phyloP scores from a whole-genome alignment of 1,140 invertebrate species.

The Tetragnatha versicolor region DNA sequence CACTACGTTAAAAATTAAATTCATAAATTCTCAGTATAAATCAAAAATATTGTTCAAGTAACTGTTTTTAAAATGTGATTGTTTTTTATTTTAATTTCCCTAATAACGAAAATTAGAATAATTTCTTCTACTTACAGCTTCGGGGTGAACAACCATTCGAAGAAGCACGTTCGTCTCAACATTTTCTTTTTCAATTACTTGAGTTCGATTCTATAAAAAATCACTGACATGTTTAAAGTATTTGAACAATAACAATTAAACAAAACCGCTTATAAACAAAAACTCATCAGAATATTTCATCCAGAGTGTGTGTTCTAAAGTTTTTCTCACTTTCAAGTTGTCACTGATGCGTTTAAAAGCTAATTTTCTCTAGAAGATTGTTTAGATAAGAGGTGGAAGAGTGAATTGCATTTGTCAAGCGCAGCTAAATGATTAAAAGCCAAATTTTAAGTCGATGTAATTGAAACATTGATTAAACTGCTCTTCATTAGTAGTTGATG shows the following conservation, averaged over 20 bases:
- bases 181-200: constrained; percentile 18
- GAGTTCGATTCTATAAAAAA: constrained; percentile 13
- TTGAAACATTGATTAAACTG: constrained; percentile 1
- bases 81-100: too few species aligned
- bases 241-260: neutral
- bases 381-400: neutral
- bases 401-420: neutral
- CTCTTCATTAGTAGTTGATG: constrained; percentile 37
- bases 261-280: neutral
- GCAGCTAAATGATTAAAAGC: neutral
- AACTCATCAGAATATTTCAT: neutral
- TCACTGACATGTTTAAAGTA: too few species aligned
- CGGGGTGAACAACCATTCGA: constrained; percentile 25
- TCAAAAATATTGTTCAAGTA: too few species aligned
- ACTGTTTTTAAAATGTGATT: neutral
- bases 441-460: neutral
- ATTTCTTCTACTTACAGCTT: constrained; percentile 47
- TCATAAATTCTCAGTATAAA: too few species aligned
- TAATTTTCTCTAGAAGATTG: neutral
- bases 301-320: too few species aligned
- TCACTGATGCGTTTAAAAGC: neutral
- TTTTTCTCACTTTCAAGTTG: neutral
- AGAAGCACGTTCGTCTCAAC: constrained; percentile 42
- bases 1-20: too few species aligned
- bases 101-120: constrained; percentile 16